Evolutionary conservation across 2,888 invertebrate genomes (phyloP), one percentile per base, ranked within the genome.

Genomic region (Pheosia tremula): DNA sequence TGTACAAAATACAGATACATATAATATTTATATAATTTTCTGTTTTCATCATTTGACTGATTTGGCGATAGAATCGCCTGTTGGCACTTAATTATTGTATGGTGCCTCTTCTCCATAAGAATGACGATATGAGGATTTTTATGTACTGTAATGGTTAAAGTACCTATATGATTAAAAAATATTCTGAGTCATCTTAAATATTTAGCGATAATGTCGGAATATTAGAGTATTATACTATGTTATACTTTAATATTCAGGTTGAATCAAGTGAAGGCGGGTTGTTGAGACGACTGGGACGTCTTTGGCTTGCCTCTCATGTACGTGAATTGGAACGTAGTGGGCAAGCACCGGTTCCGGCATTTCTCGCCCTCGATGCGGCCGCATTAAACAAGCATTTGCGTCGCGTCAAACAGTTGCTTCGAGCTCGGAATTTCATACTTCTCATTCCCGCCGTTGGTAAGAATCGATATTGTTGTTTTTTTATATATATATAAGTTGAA

Each of bases 271-370:
- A 86, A 63, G 94, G 95, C 57, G 95, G 95, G 64, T 85, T 97
- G 68, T 96, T 97, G 95, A 95, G 96, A 67, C 96, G 97, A 59
- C 97, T 98, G 95, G 98, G 98, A 3, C 97, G 97, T 75, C 93
- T 98, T 62, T 98, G 98, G 97, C 91, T 99, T 60, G 96, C 96
- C 75, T 97, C 98, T 6, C 98, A 98, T 85, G 98, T 98, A 24
- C 95, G 96, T 55, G 97, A 97, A 68, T 88, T 98, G 68, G 98
- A 98, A 88, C 96, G 94, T 69, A 95, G 96, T 74, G 95, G 96
- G 11, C 94, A 94, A 64, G 87, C 91, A 0, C 90, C 94, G 50
- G 88, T 93, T 49, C 98, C 98, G 0, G 97, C 98, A 0, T 97
- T 98, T 82, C 94, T 98, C 52, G 98, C 98, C n/a, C 95, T 98